phyloP scores from a whole-genome alignment of 1,140 invertebrate species.

The Vollenhovia emeryi region DNA sequence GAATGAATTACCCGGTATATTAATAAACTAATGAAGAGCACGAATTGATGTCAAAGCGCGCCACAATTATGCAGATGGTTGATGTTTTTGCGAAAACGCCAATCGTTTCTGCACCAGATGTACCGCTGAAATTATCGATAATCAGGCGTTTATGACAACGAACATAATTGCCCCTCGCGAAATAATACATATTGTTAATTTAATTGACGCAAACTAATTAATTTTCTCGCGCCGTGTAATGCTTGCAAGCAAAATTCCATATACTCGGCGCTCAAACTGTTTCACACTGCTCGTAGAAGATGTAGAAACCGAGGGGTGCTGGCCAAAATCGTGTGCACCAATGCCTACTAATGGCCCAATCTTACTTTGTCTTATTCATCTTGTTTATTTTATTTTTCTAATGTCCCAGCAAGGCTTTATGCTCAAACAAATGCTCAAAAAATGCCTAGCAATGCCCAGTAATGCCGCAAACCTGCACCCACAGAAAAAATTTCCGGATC shows the following conservation, averaged over 20 bases:
- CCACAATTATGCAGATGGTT: not conserved
- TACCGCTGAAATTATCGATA: constrained; percentile 18
- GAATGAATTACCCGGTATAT: constrained; percentile 42
- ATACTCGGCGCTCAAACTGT: not conserved
- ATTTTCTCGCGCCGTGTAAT: constrained; percentile 13
- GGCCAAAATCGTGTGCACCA: too few relatives aligned
- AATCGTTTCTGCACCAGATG: not conserved
- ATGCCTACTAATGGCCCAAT: too few relatives aligned
- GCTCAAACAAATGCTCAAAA: too few relatives aligned
- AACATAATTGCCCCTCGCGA: not conserved
- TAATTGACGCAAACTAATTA: constrained; percentile 10
- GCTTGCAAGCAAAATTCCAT: not conserved
- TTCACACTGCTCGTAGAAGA: not conserved
- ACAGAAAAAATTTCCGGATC: too few relatives aligned
- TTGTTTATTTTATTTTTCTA: too few relatives aligned
- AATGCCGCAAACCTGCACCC: too few relatives aligned
- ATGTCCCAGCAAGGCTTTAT: too few relatives aligned
- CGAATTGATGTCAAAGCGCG: not conserved
- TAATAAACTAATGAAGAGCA: constrained; percentile 59
- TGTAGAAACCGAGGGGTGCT: too few relatives aligned
- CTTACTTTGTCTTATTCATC: too few relatives aligned
- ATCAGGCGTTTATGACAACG: not conserved
- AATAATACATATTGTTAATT: not conserved
- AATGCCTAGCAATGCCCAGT: too few relatives aligned
- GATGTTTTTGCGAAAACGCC: constrained; percentile 1